A percentile compares a stretch with the other conserved stretches of the same genome.
Evolutionary conservation across 2,113 vertebrate genomes (phyloP).

Genomic region (Charina bottae): DNA sequence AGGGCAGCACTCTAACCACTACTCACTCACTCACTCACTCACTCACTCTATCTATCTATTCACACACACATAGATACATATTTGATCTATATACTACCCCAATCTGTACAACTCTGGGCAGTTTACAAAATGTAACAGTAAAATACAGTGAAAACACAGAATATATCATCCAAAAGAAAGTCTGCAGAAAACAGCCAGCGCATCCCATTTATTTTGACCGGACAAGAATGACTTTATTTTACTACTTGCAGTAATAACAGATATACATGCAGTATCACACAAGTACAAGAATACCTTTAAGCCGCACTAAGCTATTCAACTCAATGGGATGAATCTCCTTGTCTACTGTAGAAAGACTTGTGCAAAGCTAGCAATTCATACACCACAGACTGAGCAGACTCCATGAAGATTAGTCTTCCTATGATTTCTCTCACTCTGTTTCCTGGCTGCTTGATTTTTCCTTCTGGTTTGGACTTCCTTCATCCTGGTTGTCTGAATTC

Average conservation of each 20-base stretch:
- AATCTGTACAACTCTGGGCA: too few species aligned
- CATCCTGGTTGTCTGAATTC: not conserved
- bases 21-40: too few species aligned
- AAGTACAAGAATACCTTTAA: not conserved
- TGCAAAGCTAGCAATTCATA: not conserved
- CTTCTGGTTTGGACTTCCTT: not conserved
- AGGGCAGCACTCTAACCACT: too few species aligned
- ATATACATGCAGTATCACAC: not conserved
- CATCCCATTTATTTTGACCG: too few species aligned
- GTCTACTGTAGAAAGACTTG: not conserved
- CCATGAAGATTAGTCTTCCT: not conserved
- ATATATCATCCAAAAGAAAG: too few species aligned
- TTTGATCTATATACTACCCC: too few species aligned
- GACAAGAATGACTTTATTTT: not conserved
- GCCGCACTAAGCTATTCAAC: not conserved
- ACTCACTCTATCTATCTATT: too few species aligned
- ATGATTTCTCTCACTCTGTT: not conserved
- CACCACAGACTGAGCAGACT: not conserved
- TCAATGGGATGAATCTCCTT: not conserved
- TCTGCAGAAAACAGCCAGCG: too few species aligned
- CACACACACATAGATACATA: too few species aligned
- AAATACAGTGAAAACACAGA: too few species aligned
- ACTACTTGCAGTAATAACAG: not conserved
- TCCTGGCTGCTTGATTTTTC: not conserved
- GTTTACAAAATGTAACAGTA: too few species aligned